Percentiles rank a stretch among this genome's conserved stretches.
phyloP scores from a whole-genome alignment of 1,140 invertebrate species.

The Rhopalosiphum maidis region DNA sequence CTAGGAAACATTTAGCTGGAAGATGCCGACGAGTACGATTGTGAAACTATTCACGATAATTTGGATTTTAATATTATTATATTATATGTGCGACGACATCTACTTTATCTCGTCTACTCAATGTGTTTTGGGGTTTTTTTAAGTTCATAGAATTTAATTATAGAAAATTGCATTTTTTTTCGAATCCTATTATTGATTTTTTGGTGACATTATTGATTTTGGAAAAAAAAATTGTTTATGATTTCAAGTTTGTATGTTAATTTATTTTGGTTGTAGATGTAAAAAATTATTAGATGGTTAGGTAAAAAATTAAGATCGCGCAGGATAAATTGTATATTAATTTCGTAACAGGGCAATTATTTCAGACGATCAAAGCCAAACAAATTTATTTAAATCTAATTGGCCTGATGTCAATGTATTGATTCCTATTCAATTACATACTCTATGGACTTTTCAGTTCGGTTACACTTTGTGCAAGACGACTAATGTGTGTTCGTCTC shows the following conservation, averaged over 20 bases:
- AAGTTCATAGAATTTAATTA: no score
- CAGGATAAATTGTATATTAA: background rate
- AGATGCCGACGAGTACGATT: background rate
- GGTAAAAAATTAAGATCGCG: background rate
- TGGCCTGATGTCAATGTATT: background rate
- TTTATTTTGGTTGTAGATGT: no score
- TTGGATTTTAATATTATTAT: background rate
- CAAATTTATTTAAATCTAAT: background rate
- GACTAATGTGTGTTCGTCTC: background rate
- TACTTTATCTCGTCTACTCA: background rate
- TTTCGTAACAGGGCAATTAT: background rate
- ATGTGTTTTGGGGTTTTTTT: background rate
- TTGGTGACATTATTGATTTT: background rate
- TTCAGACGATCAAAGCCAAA: background rate
- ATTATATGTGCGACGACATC: background rate
- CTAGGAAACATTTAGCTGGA: background rate
- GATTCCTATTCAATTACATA: background rate
- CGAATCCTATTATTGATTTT: no score
- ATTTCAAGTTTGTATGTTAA: no score
- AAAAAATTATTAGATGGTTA: no score
- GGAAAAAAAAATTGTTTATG: no score
- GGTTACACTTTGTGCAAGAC: background rate
- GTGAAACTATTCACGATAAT: background rate
- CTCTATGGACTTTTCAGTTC: background rate
- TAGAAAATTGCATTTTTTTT: background rate